Evolutionary conservation across 2,888 invertebrate genomes (phyloP).

Genomic region (Microdon myrmicae): DNA sequence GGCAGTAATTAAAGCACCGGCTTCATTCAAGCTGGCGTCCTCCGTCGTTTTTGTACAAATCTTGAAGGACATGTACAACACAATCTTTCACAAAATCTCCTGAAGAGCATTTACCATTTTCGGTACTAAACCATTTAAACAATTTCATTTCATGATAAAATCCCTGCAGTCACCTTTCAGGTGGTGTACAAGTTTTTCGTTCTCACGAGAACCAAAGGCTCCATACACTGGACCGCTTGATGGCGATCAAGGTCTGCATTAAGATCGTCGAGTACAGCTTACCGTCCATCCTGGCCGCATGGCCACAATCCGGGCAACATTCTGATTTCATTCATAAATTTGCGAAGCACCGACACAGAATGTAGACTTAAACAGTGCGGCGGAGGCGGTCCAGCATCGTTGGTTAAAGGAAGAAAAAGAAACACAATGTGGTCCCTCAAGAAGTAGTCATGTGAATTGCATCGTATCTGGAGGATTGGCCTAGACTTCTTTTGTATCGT

Average conservation of each 20-base stretch:
- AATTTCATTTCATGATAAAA: conserved; percentile 35
- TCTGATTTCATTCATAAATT: conserved; percentile 51
- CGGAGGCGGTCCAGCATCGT: no score
- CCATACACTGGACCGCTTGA: conserved; percentile 11
- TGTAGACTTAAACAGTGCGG: conserved; percentile 8
- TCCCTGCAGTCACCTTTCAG: conserved; percentile 30
- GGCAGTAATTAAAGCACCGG: no score
- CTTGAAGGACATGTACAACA: not conserved
- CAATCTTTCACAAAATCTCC: conserved; percentile 19
- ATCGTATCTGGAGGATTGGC: conserved; percentile 38
- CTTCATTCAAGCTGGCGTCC: no score
- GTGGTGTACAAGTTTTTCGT: conserved; percentile 36
- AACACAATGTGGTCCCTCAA: conserved; percentile 43
- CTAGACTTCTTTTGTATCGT: conserved; percentile 26
- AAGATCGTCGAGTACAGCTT: conserved; percentile 13
- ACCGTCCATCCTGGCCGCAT: conserved; percentile 11
- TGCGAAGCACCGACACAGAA: conserved; percentile 36
- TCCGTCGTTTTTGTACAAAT: no score
- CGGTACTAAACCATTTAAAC: conserved; percentile 22
- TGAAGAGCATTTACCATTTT: conserved; percentile 2
- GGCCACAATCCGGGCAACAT: conserved; percentile 40
- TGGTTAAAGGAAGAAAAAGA: conserved; percentile 19
- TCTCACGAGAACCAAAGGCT: conserved; percentile 36
- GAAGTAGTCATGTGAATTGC: conserved; percentile 45
- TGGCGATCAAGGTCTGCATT: conserved; percentile 36